phyloP scores from a whole-genome alignment of 1,140 invertebrate species.

The Bombus pyrosoma region DNA sequence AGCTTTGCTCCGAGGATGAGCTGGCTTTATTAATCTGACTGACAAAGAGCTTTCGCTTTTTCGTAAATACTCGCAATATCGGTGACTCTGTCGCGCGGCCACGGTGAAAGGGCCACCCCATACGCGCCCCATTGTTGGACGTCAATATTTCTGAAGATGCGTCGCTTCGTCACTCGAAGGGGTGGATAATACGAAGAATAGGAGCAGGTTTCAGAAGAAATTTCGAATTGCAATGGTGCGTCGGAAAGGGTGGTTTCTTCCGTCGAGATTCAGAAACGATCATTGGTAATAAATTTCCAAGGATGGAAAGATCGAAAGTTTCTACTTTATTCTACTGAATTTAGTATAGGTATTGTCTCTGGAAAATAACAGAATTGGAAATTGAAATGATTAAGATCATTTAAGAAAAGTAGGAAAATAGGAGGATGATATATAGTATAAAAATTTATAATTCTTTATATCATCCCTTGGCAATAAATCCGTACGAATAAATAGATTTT shows the following conservation, averaged over 20 bases:
- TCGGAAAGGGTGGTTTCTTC: not conserved
- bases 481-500: no score
- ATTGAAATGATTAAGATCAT: no score
- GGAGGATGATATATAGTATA: no score
- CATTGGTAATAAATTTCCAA: not conserved
- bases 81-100: constrained; percentile 47
- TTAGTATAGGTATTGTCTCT: no score
- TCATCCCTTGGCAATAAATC: no score
- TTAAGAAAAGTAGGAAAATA: no score
- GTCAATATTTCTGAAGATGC: constrained; percentile 59
- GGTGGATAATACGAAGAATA: not conserved
- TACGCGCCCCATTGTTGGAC: constrained; percentile 57
- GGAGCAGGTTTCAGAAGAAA: not conserved
- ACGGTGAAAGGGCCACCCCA: constrained; percentile 38
- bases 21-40: constrained; percentile 81
- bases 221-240: not conserved
- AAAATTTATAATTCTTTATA: no score
- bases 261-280: not conserved
- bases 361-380: no score
- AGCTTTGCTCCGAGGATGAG: constrained; percentile 77
- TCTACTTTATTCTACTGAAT: no score
- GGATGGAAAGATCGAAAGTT: not conserved
- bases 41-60: constrained; percentile 72
- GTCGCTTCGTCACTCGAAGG: not conserved
- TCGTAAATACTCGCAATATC: constrained; percentile 74